Evolutionary conservation across 2,888 invertebrate genomes (phyloP).

Genomic region (Timandra comae): DNA sequence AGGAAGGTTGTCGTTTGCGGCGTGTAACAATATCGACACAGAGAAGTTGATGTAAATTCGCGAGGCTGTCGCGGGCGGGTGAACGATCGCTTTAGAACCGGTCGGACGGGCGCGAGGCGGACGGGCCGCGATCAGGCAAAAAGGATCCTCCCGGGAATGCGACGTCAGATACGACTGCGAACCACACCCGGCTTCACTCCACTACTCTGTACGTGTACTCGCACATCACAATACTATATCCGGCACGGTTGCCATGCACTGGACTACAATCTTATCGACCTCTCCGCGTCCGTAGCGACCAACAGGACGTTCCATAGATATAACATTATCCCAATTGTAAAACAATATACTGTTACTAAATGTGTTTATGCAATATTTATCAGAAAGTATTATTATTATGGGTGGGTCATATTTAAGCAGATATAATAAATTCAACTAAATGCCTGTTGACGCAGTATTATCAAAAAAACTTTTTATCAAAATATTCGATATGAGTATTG

Average conservation of each 20-base stretch:
- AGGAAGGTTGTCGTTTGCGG: slow-evolving; percentile 23
- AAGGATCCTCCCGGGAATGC: slow-evolving; percentile 62
- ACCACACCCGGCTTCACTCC: slow-evolving; percentile 16
- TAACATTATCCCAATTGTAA: too few relatives aligned
- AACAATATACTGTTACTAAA: too few relatives aligned
- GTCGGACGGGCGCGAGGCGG: slow-evolving; percentile 39
- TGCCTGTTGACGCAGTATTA: slow-evolving; percentile 18
- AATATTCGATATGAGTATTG: slow-evolving; percentile 20
- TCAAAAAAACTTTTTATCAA: slow-evolving; percentile 4
- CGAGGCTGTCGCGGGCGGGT: slow-evolving; percentile 51
- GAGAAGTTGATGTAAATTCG: slow-evolving; percentile 45
- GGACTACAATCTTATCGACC: slow-evolving; percentile 10
- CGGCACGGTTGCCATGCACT: slow-evolving; percentile 41
- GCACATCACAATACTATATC: slow-evolving; percentile 44
- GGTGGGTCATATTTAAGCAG: slow-evolving; percentile 9
- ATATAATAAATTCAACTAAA: slow-evolving; percentile 19
- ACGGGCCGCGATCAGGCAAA: slow-evolving; percentile 34
- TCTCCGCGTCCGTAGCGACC: slow-evolving; percentile 4
- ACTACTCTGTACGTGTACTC: slow-evolving; percentile 21
- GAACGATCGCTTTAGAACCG: slow-evolving; percentile 66
- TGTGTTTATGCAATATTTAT: too few relatives aligned
- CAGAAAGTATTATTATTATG: slow-evolving; percentile 23
- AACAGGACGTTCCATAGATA: slow-evolving; percentile 11
- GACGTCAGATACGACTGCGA: slow-evolving; percentile 11
- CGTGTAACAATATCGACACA: slow-evolving; percentile 33